phyloP scores from a whole-genome alignment of 2,113 vertebrate species.

The Hystrix cristata region DNA sequence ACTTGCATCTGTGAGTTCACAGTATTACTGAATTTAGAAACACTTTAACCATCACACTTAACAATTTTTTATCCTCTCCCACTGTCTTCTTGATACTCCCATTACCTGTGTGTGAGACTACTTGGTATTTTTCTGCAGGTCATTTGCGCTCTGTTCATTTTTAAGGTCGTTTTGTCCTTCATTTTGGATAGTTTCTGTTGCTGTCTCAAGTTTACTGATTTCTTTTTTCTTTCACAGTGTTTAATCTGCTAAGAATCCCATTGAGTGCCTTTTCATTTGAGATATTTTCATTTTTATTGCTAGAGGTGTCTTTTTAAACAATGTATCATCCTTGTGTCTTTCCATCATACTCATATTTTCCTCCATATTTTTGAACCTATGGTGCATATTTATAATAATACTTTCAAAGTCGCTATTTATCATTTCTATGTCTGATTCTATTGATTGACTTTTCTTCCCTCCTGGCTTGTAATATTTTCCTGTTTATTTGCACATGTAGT shows the following conservation, averaged over 20 bases:
- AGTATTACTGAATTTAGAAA: background rate
- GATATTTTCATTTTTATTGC: conserved; percentile 21
- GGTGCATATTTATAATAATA: background rate
- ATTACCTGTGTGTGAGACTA: background rate
- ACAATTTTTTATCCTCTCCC: background rate
- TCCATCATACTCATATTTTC: background rate
- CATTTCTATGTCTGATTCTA: background rate
- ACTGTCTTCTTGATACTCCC: background rate
- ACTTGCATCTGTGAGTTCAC: background rate
- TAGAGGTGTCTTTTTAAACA: background rate
- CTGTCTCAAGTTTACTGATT: background rate
- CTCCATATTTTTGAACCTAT: background rate
- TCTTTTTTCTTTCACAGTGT: background rate
- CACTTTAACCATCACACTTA: background rate
- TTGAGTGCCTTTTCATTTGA: background rate
- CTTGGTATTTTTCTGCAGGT: background rate
- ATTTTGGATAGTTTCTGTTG: background rate
- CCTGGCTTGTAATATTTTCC: background rate
- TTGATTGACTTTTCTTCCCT: background rate
- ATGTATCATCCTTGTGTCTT: background rate
- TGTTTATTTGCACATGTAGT: background rate
- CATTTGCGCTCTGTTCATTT: background rate
- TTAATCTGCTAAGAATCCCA: background rate
- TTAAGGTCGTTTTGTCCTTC: conserved; percentile 5
- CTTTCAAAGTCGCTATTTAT: background rate